These are phyloP conservation scores for Psittacara wagleri DNA, from an alignment of 2,113 vertebrate species.

Conservation along the genomic window DNA sequence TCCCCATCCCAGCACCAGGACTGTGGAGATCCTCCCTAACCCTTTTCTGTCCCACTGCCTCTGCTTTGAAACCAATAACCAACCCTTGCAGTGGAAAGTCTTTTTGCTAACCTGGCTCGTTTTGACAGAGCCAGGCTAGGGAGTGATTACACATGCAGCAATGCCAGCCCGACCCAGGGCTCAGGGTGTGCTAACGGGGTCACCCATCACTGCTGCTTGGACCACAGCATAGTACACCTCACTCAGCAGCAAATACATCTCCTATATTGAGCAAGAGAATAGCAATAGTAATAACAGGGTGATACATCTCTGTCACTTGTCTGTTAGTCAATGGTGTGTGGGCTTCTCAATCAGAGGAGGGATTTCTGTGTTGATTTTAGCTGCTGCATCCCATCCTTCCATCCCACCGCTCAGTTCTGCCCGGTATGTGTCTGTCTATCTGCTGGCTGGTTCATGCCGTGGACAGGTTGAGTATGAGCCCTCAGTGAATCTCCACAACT, in stretches of 20 bases:
- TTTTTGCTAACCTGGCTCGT: not conserved
- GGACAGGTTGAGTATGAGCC: not conserved
- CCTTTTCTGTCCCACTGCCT: conserved; percentile 37
- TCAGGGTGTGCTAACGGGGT: not conserved
- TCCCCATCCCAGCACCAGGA: not conserved
- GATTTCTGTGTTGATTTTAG: not conserved
- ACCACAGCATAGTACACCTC: not conserved
- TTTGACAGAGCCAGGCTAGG: conserved; percentile 50
- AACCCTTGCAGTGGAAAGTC: not conserved
- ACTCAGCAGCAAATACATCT: not conserved
- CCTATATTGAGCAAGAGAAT: not conserved
- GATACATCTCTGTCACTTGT: not conserved
- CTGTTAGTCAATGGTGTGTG: not conserved
- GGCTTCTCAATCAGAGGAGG: fast-evolving
- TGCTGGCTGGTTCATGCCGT: not conserved
- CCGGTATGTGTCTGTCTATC: not conserved
- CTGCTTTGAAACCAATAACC: conserved; percentile 42
- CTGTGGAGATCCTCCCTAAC: not conserved
- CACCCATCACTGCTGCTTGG: not conserved
- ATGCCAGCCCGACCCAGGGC: not conserved
- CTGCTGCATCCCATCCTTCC: not conserved
- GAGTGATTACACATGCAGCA: not conserved
- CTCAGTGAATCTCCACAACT: not conserved
- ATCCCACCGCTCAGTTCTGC: not conserved
- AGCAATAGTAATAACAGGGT: not conserved